These are phyloP conservation scores for Lysiphlebus fabarum DNA, from an alignment of 1,140 invertebrate species.

Conservation along the genomic window DNA sequence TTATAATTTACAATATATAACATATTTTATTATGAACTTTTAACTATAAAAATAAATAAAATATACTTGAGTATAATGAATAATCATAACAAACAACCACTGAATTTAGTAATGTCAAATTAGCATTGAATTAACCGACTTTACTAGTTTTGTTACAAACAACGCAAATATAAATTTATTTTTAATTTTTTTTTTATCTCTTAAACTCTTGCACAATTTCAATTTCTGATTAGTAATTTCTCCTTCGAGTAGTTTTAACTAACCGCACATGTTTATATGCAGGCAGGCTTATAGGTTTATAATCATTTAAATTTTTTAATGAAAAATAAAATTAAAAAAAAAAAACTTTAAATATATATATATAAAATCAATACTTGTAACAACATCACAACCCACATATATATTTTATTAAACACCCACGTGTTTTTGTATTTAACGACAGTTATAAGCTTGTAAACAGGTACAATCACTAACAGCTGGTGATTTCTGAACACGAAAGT, in stretches of 20 bases:
- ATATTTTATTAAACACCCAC: constrained; percentile 40
- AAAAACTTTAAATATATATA: too few relatives aligned
- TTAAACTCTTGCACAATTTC: neutral
- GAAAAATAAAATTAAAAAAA: too few relatives aligned
- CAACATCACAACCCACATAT: neutral
- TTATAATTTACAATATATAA: too few relatives aligned
- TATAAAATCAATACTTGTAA: too few relatives aligned
- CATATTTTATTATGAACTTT: neutral
- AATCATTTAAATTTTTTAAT: too few relatives aligned
- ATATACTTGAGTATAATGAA: constrained; percentile 12
- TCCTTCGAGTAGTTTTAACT: constrained; percentile 16
- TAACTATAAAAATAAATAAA: neutral
- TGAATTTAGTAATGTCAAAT: constrained; percentile 32
- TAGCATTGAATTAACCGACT: constrained; percentile 45
- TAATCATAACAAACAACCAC: constrained; percentile 25
- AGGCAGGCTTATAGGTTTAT: too few relatives aligned
- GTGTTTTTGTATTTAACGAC: constrained; percentile 39
- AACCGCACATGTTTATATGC: constrained; percentile 22
- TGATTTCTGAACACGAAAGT: constrained; percentile 30
- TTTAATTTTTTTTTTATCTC: constrained; percentile 18
- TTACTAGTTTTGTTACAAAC: constrained; percentile 26
- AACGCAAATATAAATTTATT: neutral
- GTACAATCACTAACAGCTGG: constrained; percentile 32
- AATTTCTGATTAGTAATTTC: constrained; percentile 8
- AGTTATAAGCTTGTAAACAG: constrained; percentile 45